Evolutionary conservation across 2,797 vertebrate species (phyloP).

Genomic region (Buphagus erythrorhynchus): DNA sequence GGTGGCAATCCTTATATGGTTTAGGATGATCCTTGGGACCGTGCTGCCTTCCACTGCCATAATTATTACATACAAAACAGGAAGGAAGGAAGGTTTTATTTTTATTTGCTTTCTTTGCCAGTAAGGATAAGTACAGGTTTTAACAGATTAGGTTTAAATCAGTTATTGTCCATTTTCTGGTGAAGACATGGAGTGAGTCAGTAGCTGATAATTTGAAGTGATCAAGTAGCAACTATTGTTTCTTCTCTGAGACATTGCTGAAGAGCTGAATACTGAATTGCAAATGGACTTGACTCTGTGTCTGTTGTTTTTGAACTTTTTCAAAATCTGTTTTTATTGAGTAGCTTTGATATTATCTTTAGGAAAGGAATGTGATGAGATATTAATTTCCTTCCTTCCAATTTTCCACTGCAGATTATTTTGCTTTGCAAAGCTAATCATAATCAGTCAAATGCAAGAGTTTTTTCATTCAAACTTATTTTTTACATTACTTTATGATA

Average conservation of each 20-base stretch:
- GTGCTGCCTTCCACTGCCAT: neutral
- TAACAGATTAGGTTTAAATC: neutral
- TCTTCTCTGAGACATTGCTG: neutral
- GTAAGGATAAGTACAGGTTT: neutral
- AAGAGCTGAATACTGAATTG: neutral
- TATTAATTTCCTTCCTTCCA: conserved; percentile 10
- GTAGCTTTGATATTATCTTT: neutral
- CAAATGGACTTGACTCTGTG: neutral
- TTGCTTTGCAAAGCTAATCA: neutral
- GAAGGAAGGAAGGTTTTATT: neutral
- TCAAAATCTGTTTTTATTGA: neutral
- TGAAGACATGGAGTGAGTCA: neutral
- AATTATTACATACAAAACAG: neutral
- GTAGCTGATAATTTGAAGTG: neutral
- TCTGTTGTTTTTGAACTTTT: neutral
- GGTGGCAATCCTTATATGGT: rapidly evolving
- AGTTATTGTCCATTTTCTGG: neutral
- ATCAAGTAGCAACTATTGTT: neutral
- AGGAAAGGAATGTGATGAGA: neutral
- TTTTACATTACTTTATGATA: neutral
- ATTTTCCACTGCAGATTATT: neutral
- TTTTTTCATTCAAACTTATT: neutral
- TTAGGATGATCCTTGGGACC: neutral
- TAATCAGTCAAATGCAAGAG: neutral
- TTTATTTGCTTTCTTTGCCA: neutral